Percentiles rank a stretch among this genome's conserved stretches.
Conservation (phyloP, 2,797 vertebrate species). For the Gymnocypris eckloni region DNA sequence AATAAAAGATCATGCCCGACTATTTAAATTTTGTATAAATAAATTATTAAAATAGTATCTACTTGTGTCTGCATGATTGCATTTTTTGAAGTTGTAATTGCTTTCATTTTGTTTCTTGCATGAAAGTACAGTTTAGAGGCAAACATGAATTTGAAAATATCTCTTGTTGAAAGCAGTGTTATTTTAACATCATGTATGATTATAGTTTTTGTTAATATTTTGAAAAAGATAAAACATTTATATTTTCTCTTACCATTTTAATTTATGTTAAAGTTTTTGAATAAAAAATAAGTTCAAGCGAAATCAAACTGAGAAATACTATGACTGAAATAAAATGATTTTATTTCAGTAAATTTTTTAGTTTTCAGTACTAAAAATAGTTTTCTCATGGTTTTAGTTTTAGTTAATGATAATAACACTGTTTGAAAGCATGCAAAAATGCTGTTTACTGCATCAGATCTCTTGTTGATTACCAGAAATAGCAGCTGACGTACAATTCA, state of each 20-base stretch:
- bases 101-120: background rate
- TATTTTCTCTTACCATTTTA: background rate
- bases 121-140: background rate
- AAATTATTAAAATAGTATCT: background rate
- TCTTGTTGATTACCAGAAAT: background rate
- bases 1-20: background rate
- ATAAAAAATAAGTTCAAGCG: too few relatives aligned
- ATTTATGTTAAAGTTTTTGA: background rate
- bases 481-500: background rate
- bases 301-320: too few relatives aligned
- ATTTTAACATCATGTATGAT: background rate
- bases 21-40: background rate
- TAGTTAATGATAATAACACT: background rate
- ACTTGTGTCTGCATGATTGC: background rate
- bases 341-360: background rate
- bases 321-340: background rate
- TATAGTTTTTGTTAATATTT: background rate
- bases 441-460: background rate
- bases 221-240: background rate
- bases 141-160: background rate
- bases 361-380: background rate
- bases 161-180: background rate
- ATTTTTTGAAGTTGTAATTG: background rate
- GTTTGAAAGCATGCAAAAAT: background rate
- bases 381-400: background rate